Evolutionary conservation across 2,888 invertebrate species (phyloP), one percentile per base, ranked within the genome.

Genomic region (Lasioglossum calceatum): DNA sequence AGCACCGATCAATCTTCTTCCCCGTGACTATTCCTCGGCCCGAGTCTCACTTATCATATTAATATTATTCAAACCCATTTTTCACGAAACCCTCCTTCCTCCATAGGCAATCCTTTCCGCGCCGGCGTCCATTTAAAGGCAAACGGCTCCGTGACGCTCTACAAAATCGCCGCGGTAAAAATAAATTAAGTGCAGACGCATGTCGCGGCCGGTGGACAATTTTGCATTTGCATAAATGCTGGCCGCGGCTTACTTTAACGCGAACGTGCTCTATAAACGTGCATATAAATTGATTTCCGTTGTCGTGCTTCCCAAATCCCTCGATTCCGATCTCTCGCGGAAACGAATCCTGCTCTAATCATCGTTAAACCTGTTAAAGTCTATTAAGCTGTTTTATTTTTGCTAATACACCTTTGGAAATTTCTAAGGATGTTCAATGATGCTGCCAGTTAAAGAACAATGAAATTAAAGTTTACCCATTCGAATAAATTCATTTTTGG

Each of bases 221-320:
- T 84, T 87, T 86, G 79, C 88, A 91, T 92, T 92, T 93, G 89
- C 91, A 93, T 92, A 92, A 92, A 81, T 85, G 88, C 88, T 86
- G 88, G 72, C 74, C 90, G 84, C 73, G 77, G 72, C 74, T 78
- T 81, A 77, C 73, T 88, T 78, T 32, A 81, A 81, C 79, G 78
- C 80, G 72, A 77, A 23, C 77, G 74, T 32, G 79, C 44, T 73
- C 70, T 44, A 79, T 58, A 71, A 70, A 75, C 79, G 64, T 14
- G 61, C 81, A 64, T 86, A 77, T 73, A 36, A 77, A 82, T 79
- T 77, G 82, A 87, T 87, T 87, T 74, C 71, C 87, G 42, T 32
- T 32, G 39, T 7, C 50, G 27, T 4, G 42, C 7, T 61, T 72
- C 74, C 70, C 61, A 44, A 64, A 77, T 71, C 39, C 54, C 39